Evolutionary conservation across 2,797 vertebrate genomes (phyloP).

Genomic region (Alectoris magna): DNA sequence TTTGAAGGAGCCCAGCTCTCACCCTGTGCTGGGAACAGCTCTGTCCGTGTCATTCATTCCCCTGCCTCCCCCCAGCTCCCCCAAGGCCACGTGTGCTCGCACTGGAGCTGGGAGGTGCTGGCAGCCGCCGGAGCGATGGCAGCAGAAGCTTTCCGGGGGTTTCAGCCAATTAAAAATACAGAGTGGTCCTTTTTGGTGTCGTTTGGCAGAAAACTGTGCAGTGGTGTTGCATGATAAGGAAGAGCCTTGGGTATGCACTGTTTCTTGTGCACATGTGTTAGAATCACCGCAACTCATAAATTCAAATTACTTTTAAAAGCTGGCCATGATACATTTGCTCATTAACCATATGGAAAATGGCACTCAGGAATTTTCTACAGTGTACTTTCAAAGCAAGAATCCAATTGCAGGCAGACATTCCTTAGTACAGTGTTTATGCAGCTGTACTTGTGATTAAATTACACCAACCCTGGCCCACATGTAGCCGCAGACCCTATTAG

Average conservation of each 20-base stretch:
- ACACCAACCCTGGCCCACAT: slow-evolving; percentile 84
- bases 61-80: not conserved
- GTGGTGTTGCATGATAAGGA: slow-evolving; percentile 80
- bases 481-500: slow-evolving; percentile 83
- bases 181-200: slow-evolving; percentile 76
- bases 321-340: slow-evolving; percentile 87
- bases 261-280: slow-evolving; percentile 81
- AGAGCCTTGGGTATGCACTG: slow-evolving; percentile 72
- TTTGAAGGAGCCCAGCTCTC: slow-evolving; percentile 27
- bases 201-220: slow-evolving; percentile 75
- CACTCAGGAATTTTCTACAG: slow-evolving; percentile 83
- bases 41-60: not conserved
- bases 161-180: slow-evolving; percentile 79
- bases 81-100: not conserved
- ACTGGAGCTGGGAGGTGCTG: not conserved
- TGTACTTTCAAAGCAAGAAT: slow-evolving; percentile 90
- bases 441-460: slow-evolving; percentile 96
- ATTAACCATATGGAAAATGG: slow-evolving; percentile 94
- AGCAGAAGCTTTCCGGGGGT: slow-evolving; percentile 59
- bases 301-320: slow-evolving; percentile 85
- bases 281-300: slow-evolving; percentile 81
- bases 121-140: slow-evolving; percentile 35
- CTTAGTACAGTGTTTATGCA: slow-evolving; percentile 94
- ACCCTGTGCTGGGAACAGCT: slow-evolving; percentile 5
- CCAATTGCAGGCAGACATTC: slow-evolving; percentile 92